These are phyloP conservation scores for Philotrypesis tridentata DNA, from an alignment of 1,140 invertebrate species.

Conservation along the genomic window DNA sequence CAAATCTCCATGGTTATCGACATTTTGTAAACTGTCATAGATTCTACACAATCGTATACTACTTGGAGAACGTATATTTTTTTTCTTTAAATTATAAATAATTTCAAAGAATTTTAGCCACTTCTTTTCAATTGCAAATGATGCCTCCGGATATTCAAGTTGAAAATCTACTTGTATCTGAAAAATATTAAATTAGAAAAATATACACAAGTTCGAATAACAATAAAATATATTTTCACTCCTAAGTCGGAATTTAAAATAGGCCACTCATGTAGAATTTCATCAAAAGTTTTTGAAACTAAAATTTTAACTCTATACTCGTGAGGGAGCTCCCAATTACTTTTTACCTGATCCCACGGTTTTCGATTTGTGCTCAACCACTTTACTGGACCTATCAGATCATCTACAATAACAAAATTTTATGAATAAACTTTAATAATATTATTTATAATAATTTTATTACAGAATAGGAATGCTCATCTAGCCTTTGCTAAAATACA, in stretches of 20 bases:
- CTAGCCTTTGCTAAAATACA: too few relatives aligned
- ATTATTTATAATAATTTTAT: too few relatives aligned
- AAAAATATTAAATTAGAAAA: too few relatives aligned
- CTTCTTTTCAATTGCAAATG: neutral
- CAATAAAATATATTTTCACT: neutral
- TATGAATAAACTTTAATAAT: too few relatives aligned
- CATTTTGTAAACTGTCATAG: too few relatives aligned
- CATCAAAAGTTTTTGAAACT: neutral
- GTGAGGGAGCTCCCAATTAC: neutral
- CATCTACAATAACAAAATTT: too few relatives aligned
- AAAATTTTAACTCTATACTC: neutral
- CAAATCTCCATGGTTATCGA: too few relatives aligned
- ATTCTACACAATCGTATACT: neutral
- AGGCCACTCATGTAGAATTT: neutral
- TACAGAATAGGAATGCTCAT: too few relatives aligned
- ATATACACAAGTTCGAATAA: neutral
- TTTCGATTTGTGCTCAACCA: too few relatives aligned
- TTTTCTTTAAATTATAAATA: neutral
- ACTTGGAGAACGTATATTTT: neutral
- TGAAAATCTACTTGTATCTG: neutral
- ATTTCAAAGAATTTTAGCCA: neutral
- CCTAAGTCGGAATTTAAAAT: neutral
- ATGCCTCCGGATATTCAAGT: neutral
- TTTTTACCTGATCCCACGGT: neutral
- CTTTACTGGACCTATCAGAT: too few relatives aligned